These are phyloP conservation scores for Hippocampus zosterae DNA, from an alignment of 2,113 vertebrate genomes.

Conservation along the genomic window DNA sequence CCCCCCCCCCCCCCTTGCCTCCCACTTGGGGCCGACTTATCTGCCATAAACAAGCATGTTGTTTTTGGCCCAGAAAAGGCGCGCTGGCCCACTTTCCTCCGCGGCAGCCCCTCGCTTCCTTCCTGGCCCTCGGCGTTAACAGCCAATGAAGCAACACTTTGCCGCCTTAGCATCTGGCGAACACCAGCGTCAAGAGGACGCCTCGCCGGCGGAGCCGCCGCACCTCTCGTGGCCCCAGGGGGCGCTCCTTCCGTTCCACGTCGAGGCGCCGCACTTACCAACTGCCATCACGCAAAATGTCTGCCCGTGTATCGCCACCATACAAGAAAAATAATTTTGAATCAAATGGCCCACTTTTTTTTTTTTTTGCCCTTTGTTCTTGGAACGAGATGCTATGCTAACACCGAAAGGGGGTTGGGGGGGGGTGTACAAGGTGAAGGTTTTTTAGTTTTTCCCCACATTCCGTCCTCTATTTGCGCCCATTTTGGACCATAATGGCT, in stretches of 20 bases:
- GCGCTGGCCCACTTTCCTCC: conserved; percentile 1
- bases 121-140: conserved; percentile 67
- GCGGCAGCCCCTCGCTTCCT: conserved; percentile 44
- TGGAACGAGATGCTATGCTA: too few relatives aligned
- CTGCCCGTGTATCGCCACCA: too few relatives aligned
- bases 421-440: too few relatives aligned
- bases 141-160: conserved; percentile 46
- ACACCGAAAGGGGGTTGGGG: too few relatives aligned
- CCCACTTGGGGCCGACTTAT: conserved; percentile 12
- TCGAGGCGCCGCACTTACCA: conserved; percentile 23
- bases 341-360: too few relatives aligned
- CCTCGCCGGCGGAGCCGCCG: conserved; percentile 32
- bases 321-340: too few relatives aligned
- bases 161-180: conserved; percentile 61
- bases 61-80: conserved; percentile 45
- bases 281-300: too few relatives aligned
- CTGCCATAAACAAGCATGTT: conserved; percentile 48
- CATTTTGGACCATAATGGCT: too few relatives aligned
- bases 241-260: conserved; percentile 49
- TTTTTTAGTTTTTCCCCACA: too few relatives aligned
- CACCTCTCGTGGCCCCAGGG: conserved; percentile 59
- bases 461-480: too few relatives aligned
- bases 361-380: too few relatives aligned
- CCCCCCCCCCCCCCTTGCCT: too few relatives aligned
- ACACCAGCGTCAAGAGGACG: conserved; percentile 44